Conservation (phyloP, 2,113 vertebrate species). For the Heterocephalus glaber region DNA sequence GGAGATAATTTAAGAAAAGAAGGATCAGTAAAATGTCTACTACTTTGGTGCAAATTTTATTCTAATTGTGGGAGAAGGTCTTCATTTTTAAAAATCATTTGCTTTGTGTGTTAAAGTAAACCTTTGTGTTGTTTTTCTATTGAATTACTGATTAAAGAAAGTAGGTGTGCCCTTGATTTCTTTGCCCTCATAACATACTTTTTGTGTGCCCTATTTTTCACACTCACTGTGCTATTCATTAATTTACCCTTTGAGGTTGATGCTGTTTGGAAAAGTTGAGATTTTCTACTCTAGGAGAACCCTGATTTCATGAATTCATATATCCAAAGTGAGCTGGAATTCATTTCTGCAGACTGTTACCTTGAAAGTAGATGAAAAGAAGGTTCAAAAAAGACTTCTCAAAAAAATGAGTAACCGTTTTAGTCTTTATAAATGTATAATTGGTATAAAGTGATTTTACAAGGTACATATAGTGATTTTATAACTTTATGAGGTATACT, state of each 20-base stretch:
- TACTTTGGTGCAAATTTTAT: constrained; percentile 7
- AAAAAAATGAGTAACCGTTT: background rate
- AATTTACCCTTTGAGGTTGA: background rate
- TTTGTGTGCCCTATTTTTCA: constrained; percentile 27
- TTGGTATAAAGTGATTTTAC: background rate
- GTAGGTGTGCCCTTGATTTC: background rate
- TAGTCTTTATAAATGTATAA: background rate
- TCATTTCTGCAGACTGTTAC: background rate
- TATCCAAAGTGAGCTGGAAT: background rate
- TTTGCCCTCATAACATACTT: constrained; percentile 22
- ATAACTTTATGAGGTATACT: background rate
- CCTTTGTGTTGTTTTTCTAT: background rate
- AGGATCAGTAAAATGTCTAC: background rate
- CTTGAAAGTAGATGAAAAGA: constrained; percentile 18
- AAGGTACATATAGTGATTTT: background rate
- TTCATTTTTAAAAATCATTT: background rate
- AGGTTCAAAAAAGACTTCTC: background rate
- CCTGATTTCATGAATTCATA: background rate
- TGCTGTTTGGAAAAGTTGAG: constrained; percentile 38
- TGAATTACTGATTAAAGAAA: background rate
- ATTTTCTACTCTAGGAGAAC: background rate
- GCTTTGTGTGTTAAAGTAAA: constrained; percentile 1
- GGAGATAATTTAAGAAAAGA: constrained; percentile 38
- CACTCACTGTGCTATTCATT: background rate
- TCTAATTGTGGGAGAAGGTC: background rate